Evolutionary conservation across 2,888 invertebrate genomes (phyloP).

Genomic region (Thumatha senex): DNA sequence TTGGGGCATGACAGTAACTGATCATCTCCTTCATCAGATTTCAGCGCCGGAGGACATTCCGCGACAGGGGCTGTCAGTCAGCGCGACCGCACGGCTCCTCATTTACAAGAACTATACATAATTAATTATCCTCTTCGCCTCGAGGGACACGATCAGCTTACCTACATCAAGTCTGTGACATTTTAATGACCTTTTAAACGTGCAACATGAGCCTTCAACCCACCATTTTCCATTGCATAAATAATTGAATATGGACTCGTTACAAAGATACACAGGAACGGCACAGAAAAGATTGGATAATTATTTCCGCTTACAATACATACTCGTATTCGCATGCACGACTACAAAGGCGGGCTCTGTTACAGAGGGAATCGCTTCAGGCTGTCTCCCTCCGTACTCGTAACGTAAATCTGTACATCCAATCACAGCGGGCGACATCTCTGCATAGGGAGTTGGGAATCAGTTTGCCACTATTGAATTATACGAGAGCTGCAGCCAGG

Average conservation of each 20-base stretch:
- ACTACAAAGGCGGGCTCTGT: constrained; percentile 55
- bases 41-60: constrained; percentile 12
- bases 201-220: constrained; percentile 54
- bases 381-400: constrained; percentile 41
- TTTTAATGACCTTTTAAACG: constrained; percentile 76
- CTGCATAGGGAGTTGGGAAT: constrained; percentile 66
- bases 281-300: constrained; percentile 55
- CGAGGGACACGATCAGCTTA: constrained; percentile 54
- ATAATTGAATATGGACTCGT: constrained; percentile 53
- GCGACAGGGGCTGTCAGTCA: constrained; percentile 9
- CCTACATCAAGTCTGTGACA: constrained; percentile 72
- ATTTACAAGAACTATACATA: constrained; percentile 71
- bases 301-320: constrained; percentile 62
- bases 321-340: constrained; percentile 50
- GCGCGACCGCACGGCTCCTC: constrained; percentile 25
- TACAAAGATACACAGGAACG: constrained; percentile 30
- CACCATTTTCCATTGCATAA: constrained; percentile 53
- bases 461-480: constrained; percentile 81
- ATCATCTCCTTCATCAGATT: constrained; percentile 34
- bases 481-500: constrained; percentile 73
- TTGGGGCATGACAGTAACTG: constrained; percentile 45
- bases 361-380: constrained; percentile 53
- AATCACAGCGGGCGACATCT: constrained; percentile 57
- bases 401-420: constrained; percentile 65
- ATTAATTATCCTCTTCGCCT: constrained; percentile 62